Conservation (phyloP, 2,113 vertebrate genomes). For the Eidolon helvum region DNA sequence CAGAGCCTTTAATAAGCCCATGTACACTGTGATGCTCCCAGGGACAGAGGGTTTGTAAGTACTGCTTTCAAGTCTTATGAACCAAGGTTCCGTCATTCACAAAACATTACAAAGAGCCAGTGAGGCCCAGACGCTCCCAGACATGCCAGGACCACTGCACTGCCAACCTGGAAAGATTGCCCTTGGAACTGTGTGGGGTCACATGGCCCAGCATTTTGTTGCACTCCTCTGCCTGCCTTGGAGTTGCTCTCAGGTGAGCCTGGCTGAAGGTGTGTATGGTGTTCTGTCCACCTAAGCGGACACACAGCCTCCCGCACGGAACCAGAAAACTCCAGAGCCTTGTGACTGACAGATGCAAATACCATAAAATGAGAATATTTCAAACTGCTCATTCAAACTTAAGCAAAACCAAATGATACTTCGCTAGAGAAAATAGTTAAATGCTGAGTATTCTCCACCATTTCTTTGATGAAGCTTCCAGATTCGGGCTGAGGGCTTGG, state of each 20-base stretch:
- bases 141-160: rapidly evolving
- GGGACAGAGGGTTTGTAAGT: no score
- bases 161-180: background rate
- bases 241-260: background rate
- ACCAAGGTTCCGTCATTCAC: background rate
- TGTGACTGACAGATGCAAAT: background rate
- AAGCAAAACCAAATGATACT: background rate
- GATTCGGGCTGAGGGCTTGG: background rate
- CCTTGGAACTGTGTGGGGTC: background rate
- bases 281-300: background rate
- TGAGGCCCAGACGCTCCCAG: background rate
- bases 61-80: background rate
- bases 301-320: background rate
- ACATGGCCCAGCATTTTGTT: rapidly evolving
- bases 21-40: background rate
- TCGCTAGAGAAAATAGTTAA: background rate
- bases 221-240: background rate
- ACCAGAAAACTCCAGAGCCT: background rate
- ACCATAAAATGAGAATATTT: background rate
- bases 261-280: no score
- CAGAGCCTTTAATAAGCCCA: background rate
- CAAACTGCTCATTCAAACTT: background rate
- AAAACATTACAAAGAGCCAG: background rate
- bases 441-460: rapidly evolving
- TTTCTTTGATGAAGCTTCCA: background rate